Base-by-base conservation (phyloP, 2,888 invertebrate genomes). In the Eudemis profundana region DNA sequence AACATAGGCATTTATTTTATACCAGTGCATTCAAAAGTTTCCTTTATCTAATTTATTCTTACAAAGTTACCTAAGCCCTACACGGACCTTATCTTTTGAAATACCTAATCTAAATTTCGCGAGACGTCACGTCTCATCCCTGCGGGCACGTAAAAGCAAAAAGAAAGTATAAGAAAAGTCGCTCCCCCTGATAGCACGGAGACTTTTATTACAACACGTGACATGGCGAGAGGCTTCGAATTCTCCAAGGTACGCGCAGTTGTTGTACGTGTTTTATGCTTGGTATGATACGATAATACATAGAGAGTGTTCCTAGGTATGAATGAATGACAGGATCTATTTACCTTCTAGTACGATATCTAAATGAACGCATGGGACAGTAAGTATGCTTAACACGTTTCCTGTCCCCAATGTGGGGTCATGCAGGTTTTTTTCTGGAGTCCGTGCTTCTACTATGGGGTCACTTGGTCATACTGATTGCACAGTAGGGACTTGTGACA, bases 201-300 rank as follows among this genome's bases (percentile, higher is more conserved):
- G 78, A 78, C 73, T 87, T 89, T 89, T 88, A 89, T 89, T 85
- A 82, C 87, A 47, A 83, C 86, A 86, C 89, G 89, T 89, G 89
- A 89, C 84, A 77, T 73, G 84, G 81, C 81, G 83, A 73, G 69
- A 78, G 83, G 68, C 77, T 81, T 79, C 75, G 80, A 81, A 81
- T 79, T 82, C 81, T 83, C 82, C 72, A 73, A 78, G 77, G 80
- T 79, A 81, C 76, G 68, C 67, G 71, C 68, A 71, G 68, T 69
- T 63, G 40, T 46, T 23, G 64, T 51, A 17, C 19, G 15, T 40
- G 21, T 65, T 59, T 57, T 59, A 38, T 14, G 59, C 17, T 23
- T 33, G 23, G 19, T 27, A 4, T 21, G 47, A 27, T 50, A 50
- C 27, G 40, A 40, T 10, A 54, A 54, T 53, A 21, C 36, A 15